A percentile compares a stretch with the other conserved stretches of the same genome.
Evolutionary conservation across 1,140 invertebrate genomes (phyloP).

Genomic region (Holcopasites calliopsidis): DNA sequence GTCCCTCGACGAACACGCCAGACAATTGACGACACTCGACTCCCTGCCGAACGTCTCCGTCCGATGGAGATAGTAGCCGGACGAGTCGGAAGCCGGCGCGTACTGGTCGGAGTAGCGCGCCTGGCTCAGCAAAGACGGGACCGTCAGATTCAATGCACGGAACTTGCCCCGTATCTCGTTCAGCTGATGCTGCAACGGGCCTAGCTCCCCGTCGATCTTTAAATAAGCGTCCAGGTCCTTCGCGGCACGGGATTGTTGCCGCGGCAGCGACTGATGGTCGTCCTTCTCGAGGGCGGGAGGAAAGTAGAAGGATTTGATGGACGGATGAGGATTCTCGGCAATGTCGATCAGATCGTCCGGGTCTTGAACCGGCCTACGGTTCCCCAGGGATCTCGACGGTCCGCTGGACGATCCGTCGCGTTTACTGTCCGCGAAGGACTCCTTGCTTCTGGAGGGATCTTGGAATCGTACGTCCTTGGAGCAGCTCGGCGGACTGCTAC

Average conservation of each 20-base stretch:
- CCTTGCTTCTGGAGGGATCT: neutral
- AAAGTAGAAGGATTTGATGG: conserved; percentile 60
- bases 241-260: neutral
- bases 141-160: conserved; percentile 37
- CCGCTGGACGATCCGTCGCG: no score
- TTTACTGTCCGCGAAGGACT: no score
- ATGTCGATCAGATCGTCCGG: conserved; percentile 48
- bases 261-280: neutral
- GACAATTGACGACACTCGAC: neutral
- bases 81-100: neutral
- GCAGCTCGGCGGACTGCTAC: no score
- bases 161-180: conserved; percentile 55
- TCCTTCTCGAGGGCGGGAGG: conserved; percentile 28
- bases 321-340: conserved; percentile 49
- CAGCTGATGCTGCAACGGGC: conserved; percentile 51
- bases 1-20: neutral
- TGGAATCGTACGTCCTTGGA: neutral
- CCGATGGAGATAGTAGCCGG: conserved; percentile 10
- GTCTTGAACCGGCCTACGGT: neutral
- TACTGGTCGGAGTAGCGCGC: neutral
- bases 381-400: neutral
- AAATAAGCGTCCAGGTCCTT: conserved; percentile 47
- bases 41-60: neutral
- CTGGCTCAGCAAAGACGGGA: neutral
- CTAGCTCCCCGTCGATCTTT: conserved; percentile 60